Conservation (phyloP, 2,888 invertebrate species). For the Hydraecia micacea region DNA sequence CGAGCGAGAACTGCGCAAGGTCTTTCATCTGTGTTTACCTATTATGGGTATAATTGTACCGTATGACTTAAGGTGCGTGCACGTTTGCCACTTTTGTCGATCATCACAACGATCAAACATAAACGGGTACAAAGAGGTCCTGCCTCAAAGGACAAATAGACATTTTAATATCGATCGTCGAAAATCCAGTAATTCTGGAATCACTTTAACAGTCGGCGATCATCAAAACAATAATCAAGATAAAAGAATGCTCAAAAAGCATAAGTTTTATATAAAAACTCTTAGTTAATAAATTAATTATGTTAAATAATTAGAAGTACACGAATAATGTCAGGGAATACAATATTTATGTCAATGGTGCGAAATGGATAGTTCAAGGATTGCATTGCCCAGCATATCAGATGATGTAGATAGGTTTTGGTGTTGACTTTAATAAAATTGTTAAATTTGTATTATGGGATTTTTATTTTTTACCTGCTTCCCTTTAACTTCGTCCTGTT, state of each 20-base stretch:
- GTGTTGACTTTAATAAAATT: conserved; percentile 88
- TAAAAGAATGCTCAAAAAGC: conserved; percentile 75
- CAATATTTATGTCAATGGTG: conserved; percentile 63
- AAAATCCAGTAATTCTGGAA: conserved; percentile 17
- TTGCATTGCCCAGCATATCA: conserved; percentile 86
- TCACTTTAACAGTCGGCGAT: conserved; percentile 36
- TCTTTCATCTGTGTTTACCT: not conserved
- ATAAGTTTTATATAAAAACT: conserved; percentile 69
- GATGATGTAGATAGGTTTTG: conserved; percentile 85
- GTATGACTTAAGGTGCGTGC: not conserved
- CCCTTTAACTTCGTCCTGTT: not conserved
- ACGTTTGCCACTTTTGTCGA: conserved; percentile 7
- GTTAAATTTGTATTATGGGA: conserved; percentile 86
- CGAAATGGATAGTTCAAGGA: conserved; percentile 65
- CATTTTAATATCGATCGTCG: conserved; percentile 11
- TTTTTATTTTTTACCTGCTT: conserved; percentile 63
- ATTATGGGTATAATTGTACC: conserved; percentile 4
- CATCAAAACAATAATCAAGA: conserved; percentile 64
- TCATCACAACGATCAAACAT: conserved; percentile 33
- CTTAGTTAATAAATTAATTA: conserved; percentile 71
- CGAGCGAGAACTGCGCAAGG: not conserved
- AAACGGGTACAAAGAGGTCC: conserved; percentile 28
- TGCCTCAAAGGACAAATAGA: not conserved
- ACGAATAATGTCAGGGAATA: conserved; percentile 63
- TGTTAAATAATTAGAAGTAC: conserved; percentile 69